These are phyloP conservation scores for Penaeus indicus DNA, from an alignment of 1,140 invertebrate genomes.

Conservation along the genomic window DNA sequence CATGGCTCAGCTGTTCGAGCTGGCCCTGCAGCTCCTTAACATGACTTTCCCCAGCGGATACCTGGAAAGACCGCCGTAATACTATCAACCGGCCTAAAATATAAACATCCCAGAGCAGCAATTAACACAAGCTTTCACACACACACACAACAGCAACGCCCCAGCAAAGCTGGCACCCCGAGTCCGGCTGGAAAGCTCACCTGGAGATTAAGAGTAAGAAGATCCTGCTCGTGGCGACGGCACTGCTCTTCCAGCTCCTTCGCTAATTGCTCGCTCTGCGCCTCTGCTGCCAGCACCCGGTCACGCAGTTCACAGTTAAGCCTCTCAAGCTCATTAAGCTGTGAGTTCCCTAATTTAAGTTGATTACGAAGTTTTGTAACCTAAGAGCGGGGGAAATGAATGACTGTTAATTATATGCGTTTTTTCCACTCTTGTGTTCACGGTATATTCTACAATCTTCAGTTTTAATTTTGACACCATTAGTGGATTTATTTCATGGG, in stretches of 20 bases:
- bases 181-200: not conserved
- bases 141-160: not conserved
- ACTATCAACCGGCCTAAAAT: not conserved
- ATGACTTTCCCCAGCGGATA: constrained; percentile 49
- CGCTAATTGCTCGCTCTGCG: constrained; percentile 47
- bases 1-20: constrained; percentile 61
- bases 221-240: constrained; percentile 59
- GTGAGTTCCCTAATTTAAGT: constrained; percentile 65
- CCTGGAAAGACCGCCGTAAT: not conserved
- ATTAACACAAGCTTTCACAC: not conserved
- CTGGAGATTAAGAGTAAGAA: constrained; percentile 64
- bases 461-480: too few relatives aligned
- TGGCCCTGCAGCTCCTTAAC: constrained; percentile 62
- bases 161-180: too few relatives aligned
- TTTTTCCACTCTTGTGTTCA: too few relatives aligned
- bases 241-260: constrained; percentile 58
- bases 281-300: constrained; percentile 56
- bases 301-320: constrained; percentile 66
- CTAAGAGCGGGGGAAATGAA: constrained; percentile 21
- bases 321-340: constrained; percentile 66
- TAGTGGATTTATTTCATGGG: too few relatives aligned
- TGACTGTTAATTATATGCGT: too few relatives aligned
- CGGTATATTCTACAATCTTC: too few relatives aligned
- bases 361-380: constrained; percentile 66
- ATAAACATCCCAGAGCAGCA: not conserved